Percentiles rank a stretch among this genome's conserved stretches.
Conservation (phyloP, 2,797 vertebrate species). For the Etheostoma perlongum region DNA sequence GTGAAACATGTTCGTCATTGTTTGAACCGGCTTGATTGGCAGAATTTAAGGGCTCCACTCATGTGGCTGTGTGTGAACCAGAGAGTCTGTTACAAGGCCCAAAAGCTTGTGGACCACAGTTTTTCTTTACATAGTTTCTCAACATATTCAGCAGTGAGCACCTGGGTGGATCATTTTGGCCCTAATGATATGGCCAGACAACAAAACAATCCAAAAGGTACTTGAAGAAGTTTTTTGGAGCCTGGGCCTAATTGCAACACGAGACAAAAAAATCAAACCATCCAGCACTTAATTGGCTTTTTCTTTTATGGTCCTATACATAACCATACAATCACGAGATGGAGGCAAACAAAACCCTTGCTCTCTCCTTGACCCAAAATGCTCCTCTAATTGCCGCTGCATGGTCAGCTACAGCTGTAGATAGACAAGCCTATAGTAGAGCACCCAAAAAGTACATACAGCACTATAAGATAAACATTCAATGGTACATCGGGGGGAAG, state of each 20-base stretch:
- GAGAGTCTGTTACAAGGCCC: conserved; percentile 57
- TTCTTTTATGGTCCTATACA: conserved; percentile 82
- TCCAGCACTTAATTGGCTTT: conserved; percentile 84
- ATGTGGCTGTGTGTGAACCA: conserved; percentile 45
- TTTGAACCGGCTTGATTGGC: conserved; percentile 61
- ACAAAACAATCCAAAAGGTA: conserved; percentile 82
- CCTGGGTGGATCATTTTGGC: conserved; percentile 80
- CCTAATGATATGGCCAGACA: conserved; percentile 84
- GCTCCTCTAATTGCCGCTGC: conserved; percentile 81
- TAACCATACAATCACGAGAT: conserved; percentile 83
- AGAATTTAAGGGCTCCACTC: conserved; percentile 69
- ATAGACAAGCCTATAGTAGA: conserved; percentile 55
- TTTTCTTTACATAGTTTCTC: conserved; percentile 75
- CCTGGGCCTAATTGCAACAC: conserved; percentile 81
- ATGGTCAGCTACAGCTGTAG: conserved; percentile 74
- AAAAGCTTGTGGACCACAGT: conserved; percentile 48
- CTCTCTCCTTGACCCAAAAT: conserved; percentile 84
- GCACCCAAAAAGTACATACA: conserved; percentile 36
- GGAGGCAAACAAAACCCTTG: conserved; percentile 84
- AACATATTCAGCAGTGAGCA: conserved; percentile 76
- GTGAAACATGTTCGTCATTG: conserved; percentile 54
- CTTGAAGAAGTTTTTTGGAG: conserved; percentile 81
- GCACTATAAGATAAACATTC: conserved; percentile 48
- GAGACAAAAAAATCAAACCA: conserved; percentile 82
- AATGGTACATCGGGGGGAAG: conserved; percentile 31